Evolutionary conservation across 1,140 invertebrate species (phyloP), one percentile per base, ranked within the genome.

Genomic region (Meloidogyne chitwoodi): DNA sequence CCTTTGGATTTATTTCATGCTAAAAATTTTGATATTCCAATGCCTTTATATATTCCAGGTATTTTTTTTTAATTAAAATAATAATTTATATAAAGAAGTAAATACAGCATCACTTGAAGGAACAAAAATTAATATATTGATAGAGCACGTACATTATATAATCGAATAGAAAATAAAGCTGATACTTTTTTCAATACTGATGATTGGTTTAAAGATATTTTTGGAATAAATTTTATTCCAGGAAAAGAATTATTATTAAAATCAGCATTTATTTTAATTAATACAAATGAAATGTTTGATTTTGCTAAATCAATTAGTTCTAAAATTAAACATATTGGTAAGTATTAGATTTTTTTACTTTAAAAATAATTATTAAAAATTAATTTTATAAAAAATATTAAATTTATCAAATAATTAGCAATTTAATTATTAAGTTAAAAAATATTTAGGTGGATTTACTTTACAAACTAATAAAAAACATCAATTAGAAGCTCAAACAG

Each of bases 311-410:
- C 70, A 22, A 74, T 34, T 26, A 71, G 82, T 16, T 4, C 29
- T 22, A 77, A 83, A 68, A 73, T 80, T 38, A 79, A 83, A 41
- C 61, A 83, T 26, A 80, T 80, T 70, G 79, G 79, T 31, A n/a
- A n/a, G n/a, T n/a, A n/a, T n/a, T n/a, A n/a, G n/a, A n/a, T n/a
- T n/a, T n/a, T n/a, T n/a, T n/a, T n/a, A n/a, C n/a, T n/a, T n/a
- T n/a, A n/a, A n/a, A 64, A 8, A n/a, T 48, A 62, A 6, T 67
- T 27, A n/a, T 14, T 16, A 0, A 29, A 44, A 31, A 68, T 22
- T 24, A 22, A 68, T 68, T 29, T 41, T n/a, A 24, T 41, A 10
- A 14, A 41, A 41, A 41, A n/a, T n/a, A 41, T 41, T 41, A 41
- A 41, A 34, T n/a, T n/a, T n/a, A n/a, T n/a, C n/a, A n/a, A n/a